phyloP scores from a whole-genome alignment of 2,888 invertebrate species.

The Lithosia quadra region DNA sequence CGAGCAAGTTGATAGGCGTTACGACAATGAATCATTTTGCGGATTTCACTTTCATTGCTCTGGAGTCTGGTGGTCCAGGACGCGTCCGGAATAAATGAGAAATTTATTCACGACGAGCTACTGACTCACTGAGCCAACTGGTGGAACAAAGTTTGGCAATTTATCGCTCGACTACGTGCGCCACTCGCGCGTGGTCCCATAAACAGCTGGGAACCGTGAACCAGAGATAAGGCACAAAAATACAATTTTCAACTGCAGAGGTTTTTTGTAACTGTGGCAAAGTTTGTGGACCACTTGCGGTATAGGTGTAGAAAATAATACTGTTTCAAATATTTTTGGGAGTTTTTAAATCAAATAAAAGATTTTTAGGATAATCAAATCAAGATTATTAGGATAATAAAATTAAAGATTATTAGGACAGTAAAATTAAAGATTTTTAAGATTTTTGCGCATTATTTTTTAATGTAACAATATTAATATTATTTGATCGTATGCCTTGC shows the following conservation, averaged over 20 bases:
- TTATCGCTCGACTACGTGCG: conserved; percentile 17
- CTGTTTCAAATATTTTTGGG: too few species aligned
- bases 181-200: background rate
- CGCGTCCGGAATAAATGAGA: conserved; percentile 3
- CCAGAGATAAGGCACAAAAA: conserved; percentile 11
- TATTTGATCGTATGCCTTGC: too few species aligned
- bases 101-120: conserved; percentile 7
- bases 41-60: conserved; percentile 1
- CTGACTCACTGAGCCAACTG: conserved; percentile 6
- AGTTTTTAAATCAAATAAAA: too few species aligned
- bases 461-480: too few species aligned
- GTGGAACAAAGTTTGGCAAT: conserved; percentile 16
- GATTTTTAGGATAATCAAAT: too few species aligned
- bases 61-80: conserved; percentile 1
- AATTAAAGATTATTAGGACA: too few species aligned
- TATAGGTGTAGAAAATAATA: background rate
- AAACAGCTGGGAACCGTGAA: conserved; percentile 15
- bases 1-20: background rate
- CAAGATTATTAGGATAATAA: too few species aligned
- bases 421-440: too few species aligned
- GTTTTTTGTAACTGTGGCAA: background rate
- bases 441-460: too few species aligned
- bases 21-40: background rate
- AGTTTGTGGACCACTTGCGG: too few species aligned
- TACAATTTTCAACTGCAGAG: background rate